phyloP scores from a whole-genome alignment of 2,888 invertebrate genomes.

The Calameuta pallipes region DNA sequence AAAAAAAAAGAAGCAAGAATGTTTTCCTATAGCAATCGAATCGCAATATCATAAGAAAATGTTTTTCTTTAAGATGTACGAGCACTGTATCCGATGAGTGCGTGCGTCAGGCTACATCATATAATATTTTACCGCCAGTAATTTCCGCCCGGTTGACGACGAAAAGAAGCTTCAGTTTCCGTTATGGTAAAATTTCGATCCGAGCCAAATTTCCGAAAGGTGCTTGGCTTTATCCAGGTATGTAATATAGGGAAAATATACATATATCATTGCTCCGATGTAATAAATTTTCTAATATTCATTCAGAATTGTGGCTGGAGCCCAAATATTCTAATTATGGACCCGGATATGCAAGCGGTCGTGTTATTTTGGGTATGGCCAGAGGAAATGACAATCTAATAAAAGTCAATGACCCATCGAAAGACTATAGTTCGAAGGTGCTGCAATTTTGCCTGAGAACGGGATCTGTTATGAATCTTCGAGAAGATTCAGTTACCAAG shows the following conservation, averaged over 20 bases:
- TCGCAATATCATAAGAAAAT: neutral
- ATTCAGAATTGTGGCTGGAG: slow-evolving; percentile 63
- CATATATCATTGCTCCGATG: neutral
- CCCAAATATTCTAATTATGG: slow-evolving; percentile 55
- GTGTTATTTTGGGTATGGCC: slow-evolving; percentile 68
- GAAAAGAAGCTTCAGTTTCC: slow-evolving; percentile 61
- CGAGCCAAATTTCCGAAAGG: slow-evolving; percentile 69
- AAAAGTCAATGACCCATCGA: slow-evolving; percentile 12
- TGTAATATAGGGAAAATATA: neutral
- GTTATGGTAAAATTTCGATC: slow-evolving; percentile 68
- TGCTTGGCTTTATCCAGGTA: slow-evolving; percentile 72
- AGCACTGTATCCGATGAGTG: slow-evolving; percentile 55
- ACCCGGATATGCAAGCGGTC: slow-evolving; percentile 62
- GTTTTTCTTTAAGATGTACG: slow-evolving; percentile 60
- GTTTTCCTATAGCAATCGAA: neutral
- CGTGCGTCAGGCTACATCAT: slow-evolving; percentile 50
- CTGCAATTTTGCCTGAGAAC: slow-evolving; percentile 55
- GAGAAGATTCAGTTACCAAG: slow-evolving; percentile 40
- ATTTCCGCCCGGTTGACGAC: slow-evolving; percentile 67
- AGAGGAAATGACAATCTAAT: slow-evolving; percentile 64
- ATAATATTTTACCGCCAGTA: slow-evolving; percentile 66
- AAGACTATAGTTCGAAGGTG: slow-evolving; percentile 41
- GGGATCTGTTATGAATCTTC: slow-evolving; percentile 37
- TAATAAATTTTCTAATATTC: slow-evolving; percentile 8
- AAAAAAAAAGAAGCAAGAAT: slow-evolving; percentile 5